Evolutionary conservation across 2,113 vertebrate genomes (phyloP), one percentile per base, ranked within the genome.

Genomic region (Okapia johnstoni): DNA sequence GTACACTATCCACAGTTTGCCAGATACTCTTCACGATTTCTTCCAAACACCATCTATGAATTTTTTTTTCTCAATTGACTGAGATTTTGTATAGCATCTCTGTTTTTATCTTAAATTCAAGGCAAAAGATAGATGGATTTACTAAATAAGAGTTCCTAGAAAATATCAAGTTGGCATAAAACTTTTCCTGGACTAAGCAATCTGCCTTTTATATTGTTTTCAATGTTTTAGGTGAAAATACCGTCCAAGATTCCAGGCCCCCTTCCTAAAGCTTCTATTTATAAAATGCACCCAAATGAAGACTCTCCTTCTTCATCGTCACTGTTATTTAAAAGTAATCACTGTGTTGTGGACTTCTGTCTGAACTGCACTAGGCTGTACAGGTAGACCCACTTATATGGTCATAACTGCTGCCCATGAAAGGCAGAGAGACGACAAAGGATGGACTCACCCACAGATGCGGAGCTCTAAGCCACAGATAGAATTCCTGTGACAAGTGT

Each of bases 221-320:
- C 55, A 85, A 70, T 52, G 94, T 5, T 92, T 1, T 91, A 28
- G 50, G 96, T 93, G 63, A 76, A 98, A 98, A 97, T 76, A 94
- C 5, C 40, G 26, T 96, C 55, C 58, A 86, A 80, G 96, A 88
- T 52, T 70, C 73, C 94, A 13, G 92, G 81, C 97, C 14, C 87
- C 89, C 96, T 96, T 98, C 28, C 87, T 96, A 50, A 61, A 85
- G 79, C 26, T 91, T 93, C 93, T 95, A 84, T 97, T 95, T 80
- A 96, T 97, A 98, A 98, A 98, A 96, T 98, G 98, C 96, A 97
- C 7, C 23, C 77, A 90, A 89, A 94, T 77, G 61, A 96, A 94
- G 90, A 77, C 25, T 81, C 77, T 43, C 63, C 66, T 92, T 91
- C 48, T 58, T 98, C 87, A 83, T 33, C 66, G 60, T 91, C 94